Conservation (phyloP, 2,888 invertebrate species). For the Pogonocherus hispidulus region DNA sequence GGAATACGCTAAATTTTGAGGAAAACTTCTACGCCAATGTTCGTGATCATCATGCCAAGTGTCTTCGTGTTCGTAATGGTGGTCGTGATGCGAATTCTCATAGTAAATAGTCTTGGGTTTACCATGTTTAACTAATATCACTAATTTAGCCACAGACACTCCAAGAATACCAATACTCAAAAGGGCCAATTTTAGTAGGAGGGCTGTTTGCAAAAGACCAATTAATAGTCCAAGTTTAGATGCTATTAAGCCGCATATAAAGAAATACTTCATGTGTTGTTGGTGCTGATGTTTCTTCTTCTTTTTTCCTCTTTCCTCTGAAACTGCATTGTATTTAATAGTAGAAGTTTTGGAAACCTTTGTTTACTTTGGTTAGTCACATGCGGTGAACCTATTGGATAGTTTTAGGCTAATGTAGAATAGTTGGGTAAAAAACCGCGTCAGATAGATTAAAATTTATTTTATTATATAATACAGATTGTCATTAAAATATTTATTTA, state of each 20-base stretch:
- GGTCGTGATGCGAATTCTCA: slow-evolving; percentile 87
- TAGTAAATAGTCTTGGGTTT: slow-evolving; percentile 83
- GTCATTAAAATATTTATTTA: no score
- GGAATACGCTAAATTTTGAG: slow-evolving; percentile 62
- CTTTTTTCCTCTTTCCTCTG: slow-evolving; percentile 70
- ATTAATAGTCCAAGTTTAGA: slow-evolving; percentile 80
- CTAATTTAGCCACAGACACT: slow-evolving; percentile 80
- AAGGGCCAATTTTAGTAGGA: slow-evolving; percentile 83
- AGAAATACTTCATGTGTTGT: slow-evolving; percentile 76
- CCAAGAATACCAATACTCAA: slow-evolving; percentile 78
- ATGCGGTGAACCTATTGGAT: slow-evolving; percentile 42
- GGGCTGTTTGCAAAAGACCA: slow-evolving; percentile 80
- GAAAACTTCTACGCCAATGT: slow-evolving; percentile 58
- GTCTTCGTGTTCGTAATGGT: slow-evolving; percentile 78
- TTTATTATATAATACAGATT: no score
- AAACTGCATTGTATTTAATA: slow-evolving; percentile 42
- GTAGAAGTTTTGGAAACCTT: slow-evolving; percentile 7
- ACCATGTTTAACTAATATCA: slow-evolving; percentile 80
- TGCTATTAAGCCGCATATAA: slow-evolving; percentile 78
- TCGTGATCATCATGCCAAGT: slow-evolving; percentile 67
- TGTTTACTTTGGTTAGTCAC: slow-evolving; percentile 40
- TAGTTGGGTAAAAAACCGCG: neutral
- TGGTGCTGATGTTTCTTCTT: slow-evolving; percentile 80
- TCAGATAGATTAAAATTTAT: neutral
- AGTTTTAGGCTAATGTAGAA: neutral